Base-by-base conservation (phyloP, 2,113 vertebrate species). In the Bufo gargarizans region DNA sequence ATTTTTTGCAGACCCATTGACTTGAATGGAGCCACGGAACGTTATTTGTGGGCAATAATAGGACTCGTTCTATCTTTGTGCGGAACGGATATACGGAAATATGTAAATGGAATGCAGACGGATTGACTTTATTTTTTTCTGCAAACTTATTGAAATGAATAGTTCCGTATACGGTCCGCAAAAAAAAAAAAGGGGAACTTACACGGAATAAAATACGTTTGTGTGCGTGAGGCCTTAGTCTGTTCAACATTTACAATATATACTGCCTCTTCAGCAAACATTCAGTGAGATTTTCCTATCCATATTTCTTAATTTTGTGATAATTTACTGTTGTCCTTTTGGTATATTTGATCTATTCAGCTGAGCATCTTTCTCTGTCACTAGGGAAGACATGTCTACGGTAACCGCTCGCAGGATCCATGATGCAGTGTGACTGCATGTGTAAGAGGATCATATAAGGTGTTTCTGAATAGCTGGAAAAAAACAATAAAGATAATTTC, bases 401-500 rank as follows among this genome's bases (percentile, higher is more conserved):
- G n/a, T 43, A 33, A 71, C 22, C 5, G 14, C 45, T n/a, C 43
- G 10, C 45, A 49, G 33, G 5, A 19, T 7, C 43, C 16, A 47
- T 17, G 43, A 74, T 74, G 16, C 50, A 6, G 3, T 16, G 43
- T 76, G 45, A 8, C 17, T 76, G 45, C 33, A 45, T 74, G 43
- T 14, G 43, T 72, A 72, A 17, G 4, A 72, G 45, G 43, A 47
- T 72, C 69, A 45, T 76, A 17, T 7, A 76, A 49, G 72, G 72
- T 76, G 72, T 76, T 49, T 49, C 20, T 76, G 1, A 47, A 74
- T 50, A 76, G 12, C 45, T 50, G 47, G 50, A 50, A 76, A 76
- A 71, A 71, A 14, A 20, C 72, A 88, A 77, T 67, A 76, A 88
- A 49, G 55, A 84, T 84, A 58, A 49, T 83, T 88, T 84, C 49